Evolutionary conservation across 1,140 invertebrate species (phyloP), one percentile per base, ranked within the genome.

Genomic region (Drosophila novamexicana): DNA sequence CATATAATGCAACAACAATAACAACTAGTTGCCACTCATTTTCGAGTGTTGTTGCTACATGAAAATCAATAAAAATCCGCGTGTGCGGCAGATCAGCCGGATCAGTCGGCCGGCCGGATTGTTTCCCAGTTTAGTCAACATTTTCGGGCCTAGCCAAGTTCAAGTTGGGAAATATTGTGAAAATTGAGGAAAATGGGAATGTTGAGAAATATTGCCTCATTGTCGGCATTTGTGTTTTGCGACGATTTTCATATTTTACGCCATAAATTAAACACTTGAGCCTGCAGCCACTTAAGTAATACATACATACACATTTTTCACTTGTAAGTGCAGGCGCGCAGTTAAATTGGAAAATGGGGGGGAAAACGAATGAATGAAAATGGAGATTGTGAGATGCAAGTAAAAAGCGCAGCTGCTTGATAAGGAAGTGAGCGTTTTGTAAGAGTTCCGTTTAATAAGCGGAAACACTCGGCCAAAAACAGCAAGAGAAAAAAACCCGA

Each of bases 241-340:
- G 59, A 64, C 68, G 56, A 83, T 89, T 83, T 86, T 66, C 79
- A 88, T 88, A 84, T 89, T 84, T 89, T 79, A 69, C 80, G 58
- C 85, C 86, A 84, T 89, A 89, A 89, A 89, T 89, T 89, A 89
- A 68, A 56, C 85, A 89, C 84, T 89, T 84, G 74, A 83, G 58
- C 32, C 39, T 57, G n/a, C 9, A 42, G 14, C 68, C 75, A 89
- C 83, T 88, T 88, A 79, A 52, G 52, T 42, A 39, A 1, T 18
- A 71, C 5, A 16, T 57, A 50, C 18, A 49, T 39, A 18, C 22
- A 29, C 22, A 29, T 29, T 29, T 44, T 47, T 18, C 47, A 63
- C 16, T 63, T 56, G 63, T 64, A 29, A 40, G 37, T 64, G 36
- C 34, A 22, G 22, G 22, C 22, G 22, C 22, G 22, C 22, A 34